Conservation (phyloP, 2,113 vertebrate species). For the Rhynchomys soricoides region DNA sequence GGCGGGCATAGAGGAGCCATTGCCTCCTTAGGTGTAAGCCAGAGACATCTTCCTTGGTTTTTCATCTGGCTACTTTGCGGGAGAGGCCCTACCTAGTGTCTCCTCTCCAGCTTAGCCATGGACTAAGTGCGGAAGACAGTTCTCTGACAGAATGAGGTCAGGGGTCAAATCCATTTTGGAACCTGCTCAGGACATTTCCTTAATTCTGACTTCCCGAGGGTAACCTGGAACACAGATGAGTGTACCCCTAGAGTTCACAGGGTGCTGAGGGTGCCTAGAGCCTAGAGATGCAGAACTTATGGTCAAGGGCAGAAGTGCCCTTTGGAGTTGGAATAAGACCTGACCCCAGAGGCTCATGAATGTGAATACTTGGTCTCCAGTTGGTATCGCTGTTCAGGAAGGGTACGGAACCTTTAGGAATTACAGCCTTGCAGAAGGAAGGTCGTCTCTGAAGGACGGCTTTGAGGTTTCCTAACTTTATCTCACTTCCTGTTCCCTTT, state of each 20-base stretch:
- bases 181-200: accelerated
- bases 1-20: not conserved
- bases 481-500: too few species aligned
- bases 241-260: too few species aligned
- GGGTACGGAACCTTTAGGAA: not conserved
- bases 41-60: not conserved
- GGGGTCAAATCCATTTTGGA: not conserved
- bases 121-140: not conserved
- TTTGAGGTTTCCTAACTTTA: not conserved
- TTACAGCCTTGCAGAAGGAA: not conserved
- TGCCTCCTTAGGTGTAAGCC: not conserved
- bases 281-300: not conserved
- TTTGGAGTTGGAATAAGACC: not conserved
- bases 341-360: not conserved
- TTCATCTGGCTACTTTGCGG: not conserved
- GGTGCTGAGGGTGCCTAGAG: not conserved
- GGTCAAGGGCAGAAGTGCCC: not conserved
- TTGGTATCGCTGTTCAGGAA: not conserved
- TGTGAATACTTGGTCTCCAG: not conserved
- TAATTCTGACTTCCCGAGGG: not conserved
- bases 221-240: not conserved
- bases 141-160: not conserved
- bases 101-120: not conserved
- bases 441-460: not conserved
- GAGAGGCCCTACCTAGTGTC: not conserved